These are phyloP conservation scores for Amyelois transitella DNA, from an alignment of 1,140 invertebrate genomes.

Conservation along the genomic window DNA sequence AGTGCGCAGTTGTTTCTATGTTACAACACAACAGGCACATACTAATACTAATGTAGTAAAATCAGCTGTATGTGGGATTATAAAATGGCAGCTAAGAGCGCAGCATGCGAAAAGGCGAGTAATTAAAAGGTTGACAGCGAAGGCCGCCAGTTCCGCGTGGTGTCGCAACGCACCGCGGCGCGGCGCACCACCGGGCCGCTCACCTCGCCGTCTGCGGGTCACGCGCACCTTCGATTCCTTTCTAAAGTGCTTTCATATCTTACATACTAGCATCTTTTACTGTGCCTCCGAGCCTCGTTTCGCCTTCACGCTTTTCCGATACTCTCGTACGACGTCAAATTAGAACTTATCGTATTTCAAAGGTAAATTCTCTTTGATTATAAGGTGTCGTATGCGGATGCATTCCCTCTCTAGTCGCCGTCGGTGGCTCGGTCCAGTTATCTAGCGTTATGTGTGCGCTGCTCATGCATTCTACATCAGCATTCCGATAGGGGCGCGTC, in stretches of 20 bases:
- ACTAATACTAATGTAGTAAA: background rate
- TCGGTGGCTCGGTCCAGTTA: conserved; percentile 50
- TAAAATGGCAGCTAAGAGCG: conserved; percentile 7
- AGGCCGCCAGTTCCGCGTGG: conserved; percentile 59
- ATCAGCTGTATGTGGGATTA: background rate
- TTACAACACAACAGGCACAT: background rate
- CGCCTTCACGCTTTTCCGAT: conserved; percentile 41
- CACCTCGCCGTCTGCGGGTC: conserved; percentile 59
- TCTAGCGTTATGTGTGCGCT: conserved; percentile 32
- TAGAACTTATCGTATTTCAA: conserved; percentile 35
- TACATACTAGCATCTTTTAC: conserved; percentile 41
- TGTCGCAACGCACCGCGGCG: conserved; percentile 37
- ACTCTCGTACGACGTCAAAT: conserved; percentile 23
- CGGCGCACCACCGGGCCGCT: conserved; percentile 40
- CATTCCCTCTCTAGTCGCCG: conserved; percentile 23
- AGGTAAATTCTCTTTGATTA: conserved; percentile 17
- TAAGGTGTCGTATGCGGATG: conserved; percentile 24
- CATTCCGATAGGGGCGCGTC: conserved; percentile 57
- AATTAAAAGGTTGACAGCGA: conserved; percentile 64
- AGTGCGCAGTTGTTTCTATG: background rate
- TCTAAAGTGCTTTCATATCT: conserved; percentile 70
- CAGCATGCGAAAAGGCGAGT: conserved; percentile 36
- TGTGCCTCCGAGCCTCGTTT: conserved; percentile 31
- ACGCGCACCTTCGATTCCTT: conserved; percentile 65
- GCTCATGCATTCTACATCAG: conserved; percentile 50